phyloP scores from a whole-genome alignment of 2,113 vertebrate species.

The Hippopotamus amphibius region DNA sequence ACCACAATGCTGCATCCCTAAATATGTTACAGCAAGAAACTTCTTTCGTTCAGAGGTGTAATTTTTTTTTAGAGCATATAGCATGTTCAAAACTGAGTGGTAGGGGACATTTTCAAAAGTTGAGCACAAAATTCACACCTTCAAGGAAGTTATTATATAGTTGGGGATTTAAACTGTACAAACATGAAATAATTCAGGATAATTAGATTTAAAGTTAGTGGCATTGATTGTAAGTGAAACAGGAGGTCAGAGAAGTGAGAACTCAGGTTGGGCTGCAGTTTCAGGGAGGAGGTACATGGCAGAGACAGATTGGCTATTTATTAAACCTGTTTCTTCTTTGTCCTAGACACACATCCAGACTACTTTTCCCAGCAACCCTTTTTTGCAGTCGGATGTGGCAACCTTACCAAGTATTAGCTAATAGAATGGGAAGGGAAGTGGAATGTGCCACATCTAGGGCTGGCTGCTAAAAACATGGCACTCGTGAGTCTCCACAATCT shows the following conservation, averaged over 20 bases:
- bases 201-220: neutral
- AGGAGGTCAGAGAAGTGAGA: slow-evolving; percentile 12
- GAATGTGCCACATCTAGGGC: neutral
- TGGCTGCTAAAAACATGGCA: neutral
- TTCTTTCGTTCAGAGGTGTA: neutral
- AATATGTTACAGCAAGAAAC: neutral
- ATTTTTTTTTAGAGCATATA: neutral
- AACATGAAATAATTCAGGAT: neutral
- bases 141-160: neutral
- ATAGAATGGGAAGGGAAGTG: neutral
- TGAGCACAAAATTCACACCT: neutral
- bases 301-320: neutral
- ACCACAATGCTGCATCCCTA: neutral
- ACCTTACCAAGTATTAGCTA: neutral
- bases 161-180: neutral
- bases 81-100: neutral
- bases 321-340: neutral
- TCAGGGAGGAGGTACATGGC: neutral
- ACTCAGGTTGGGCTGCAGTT: neutral
- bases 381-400: neutral
- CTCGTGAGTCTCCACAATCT: neutral
- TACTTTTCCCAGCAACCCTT: neutral
- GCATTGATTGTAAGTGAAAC: neutral
- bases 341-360: neutral
- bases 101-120: neutral